These are phyloP conservation scores for Syngnathus floridae DNA, from an alignment of 2,113 vertebrate genomes.

Conservation along the genomic window DNA sequence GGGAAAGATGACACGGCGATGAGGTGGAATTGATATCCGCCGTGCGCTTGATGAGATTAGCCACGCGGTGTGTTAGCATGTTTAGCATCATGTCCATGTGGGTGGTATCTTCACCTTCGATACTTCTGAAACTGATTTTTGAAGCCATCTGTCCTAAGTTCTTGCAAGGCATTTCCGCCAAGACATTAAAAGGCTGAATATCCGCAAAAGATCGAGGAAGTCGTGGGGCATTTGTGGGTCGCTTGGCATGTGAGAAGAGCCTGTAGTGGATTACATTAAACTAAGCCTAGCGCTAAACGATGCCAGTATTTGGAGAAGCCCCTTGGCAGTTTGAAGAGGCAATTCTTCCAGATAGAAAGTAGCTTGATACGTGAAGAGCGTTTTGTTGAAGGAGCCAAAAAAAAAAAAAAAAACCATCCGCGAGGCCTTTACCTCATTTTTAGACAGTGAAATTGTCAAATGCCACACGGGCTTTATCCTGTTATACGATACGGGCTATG, in stretches of 20 bases:
- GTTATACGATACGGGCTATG: conserved; percentile 24
- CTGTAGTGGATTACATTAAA: conserved; percentile 36
- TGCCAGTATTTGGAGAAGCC: conserved; percentile 48
- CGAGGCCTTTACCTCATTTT: conserved; percentile 47
- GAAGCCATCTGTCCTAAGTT: conserved; percentile 12
- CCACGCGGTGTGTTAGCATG: conserved; percentile 1
- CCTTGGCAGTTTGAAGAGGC: conserved; percentile 47
- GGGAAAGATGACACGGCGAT: conserved; percentile 23
- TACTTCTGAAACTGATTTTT: conserved; percentile 23
- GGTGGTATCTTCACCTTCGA: conserved; percentile 28
- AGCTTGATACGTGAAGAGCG: conserved; percentile 56
- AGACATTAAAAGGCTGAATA: conserved; percentile 12
- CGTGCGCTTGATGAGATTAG: conserved; percentile 18
- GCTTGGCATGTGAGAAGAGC: conserved; percentile 15
- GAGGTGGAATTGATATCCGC: conserved; percentile 19
- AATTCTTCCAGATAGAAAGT: conserved; percentile 58
- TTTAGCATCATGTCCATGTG: conserved; percentile 8
- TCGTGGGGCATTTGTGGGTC: conserved; percentile 14
- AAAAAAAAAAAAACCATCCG: conserved; percentile 47
- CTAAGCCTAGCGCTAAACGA: conserved; percentile 47
- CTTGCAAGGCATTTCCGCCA: background rate
- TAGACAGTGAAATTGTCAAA: conserved; percentile 44
- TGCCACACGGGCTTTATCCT: conserved; percentile 45
- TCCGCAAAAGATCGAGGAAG: conserved; percentile 21
- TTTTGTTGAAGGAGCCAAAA: conserved; percentile 52